Evolutionary conservation across 2,888 invertebrate genomes (phyloP).

Genomic region (Podotricha telesiphe): DNA sequence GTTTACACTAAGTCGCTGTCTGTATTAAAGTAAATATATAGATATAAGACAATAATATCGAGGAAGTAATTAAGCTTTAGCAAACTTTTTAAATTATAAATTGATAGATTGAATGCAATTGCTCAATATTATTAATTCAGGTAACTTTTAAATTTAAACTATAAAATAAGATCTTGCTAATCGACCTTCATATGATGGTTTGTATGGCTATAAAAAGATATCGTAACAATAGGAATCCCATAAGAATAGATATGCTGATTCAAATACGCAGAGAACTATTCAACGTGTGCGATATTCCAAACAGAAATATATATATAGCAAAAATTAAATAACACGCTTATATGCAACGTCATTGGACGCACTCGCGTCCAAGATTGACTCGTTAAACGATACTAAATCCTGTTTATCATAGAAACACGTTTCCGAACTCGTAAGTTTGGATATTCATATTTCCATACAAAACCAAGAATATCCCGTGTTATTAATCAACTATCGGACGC

Average conservation of each 20-base stretch:
- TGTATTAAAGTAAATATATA: no score
- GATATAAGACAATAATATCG: no score
- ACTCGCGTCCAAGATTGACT: slow-evolving; percentile 6
- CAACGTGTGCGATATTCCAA: background rate
- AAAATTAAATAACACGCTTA: background rate
- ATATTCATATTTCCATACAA: slow-evolving; percentile 25
- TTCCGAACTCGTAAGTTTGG: background rate
- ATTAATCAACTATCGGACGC: slow-evolving; percentile 39
- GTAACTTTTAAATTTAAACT: background rate
- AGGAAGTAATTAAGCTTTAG: no score
- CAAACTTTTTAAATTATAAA: no score
- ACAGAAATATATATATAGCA: background rate
- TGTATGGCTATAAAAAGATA: slow-evolving; percentile 1
- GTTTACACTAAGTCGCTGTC: no score
- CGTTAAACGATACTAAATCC: slow-evolving; percentile 3
- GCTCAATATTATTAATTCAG: no score
- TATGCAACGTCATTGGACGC: background rate
- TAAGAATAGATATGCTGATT: slow-evolving; percentile 3
- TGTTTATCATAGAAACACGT: slow-evolving; percentile 31
- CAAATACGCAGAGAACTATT: background rate
- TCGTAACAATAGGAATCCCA: slow-evolving; percentile 3
- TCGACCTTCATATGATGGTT: background rate
- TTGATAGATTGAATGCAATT: no score
- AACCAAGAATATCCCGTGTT: slow-evolving; percentile 40
- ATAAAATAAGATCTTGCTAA: no score